A percentile compares a stretch with the other conserved stretches of the same genome.
phyloP scores from a whole-genome alignment of 2,113 vertebrate genomes.

The Myodes glareolus region DNA sequence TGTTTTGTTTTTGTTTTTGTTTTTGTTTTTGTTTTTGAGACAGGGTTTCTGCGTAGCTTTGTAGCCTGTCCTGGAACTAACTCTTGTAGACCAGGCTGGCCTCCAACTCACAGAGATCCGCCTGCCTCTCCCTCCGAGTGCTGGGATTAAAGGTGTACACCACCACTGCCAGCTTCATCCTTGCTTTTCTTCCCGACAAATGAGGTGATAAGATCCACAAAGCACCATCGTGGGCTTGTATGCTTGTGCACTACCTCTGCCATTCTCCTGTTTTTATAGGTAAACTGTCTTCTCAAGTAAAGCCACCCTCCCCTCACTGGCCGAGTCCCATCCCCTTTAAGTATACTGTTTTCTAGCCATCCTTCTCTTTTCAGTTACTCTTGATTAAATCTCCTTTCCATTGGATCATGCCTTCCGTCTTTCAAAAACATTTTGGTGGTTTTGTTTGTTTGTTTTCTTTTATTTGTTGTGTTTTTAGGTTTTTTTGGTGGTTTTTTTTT shows the following conservation, averaged over 20 bases:
- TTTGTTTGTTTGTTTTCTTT: not conserved
- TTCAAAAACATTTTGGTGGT: not conserved
- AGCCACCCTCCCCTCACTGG: not conserved
- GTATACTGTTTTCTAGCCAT: not conserved
- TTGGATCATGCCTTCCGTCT: not conserved
- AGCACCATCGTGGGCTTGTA: not conserved
- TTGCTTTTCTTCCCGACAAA: constrained; percentile 11
- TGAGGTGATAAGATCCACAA: not conserved
- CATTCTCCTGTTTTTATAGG: not conserved
- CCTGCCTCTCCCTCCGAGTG: too few species aligned
- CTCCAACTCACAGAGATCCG: too few species aligned
- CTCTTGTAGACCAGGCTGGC: too few species aligned
- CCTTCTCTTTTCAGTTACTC: not conserved
- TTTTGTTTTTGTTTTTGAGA: too few species aligned
- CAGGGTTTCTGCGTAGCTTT: too few species aligned
- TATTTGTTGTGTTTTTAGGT: not conserved
- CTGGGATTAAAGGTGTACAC: too few species aligned
- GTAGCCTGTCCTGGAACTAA: too few species aligned
- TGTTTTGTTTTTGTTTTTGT: too few species aligned
- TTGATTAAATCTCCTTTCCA: not conserved
- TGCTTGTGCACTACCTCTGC: not conserved
- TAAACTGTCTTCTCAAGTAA: not conserved
- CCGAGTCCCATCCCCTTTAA: not conserved
- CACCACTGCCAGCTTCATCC: too few species aligned
- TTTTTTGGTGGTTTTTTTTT: not conserved